Conservation (phyloP, 2,888 invertebrate species). For the Netelia inedita region DNA sequence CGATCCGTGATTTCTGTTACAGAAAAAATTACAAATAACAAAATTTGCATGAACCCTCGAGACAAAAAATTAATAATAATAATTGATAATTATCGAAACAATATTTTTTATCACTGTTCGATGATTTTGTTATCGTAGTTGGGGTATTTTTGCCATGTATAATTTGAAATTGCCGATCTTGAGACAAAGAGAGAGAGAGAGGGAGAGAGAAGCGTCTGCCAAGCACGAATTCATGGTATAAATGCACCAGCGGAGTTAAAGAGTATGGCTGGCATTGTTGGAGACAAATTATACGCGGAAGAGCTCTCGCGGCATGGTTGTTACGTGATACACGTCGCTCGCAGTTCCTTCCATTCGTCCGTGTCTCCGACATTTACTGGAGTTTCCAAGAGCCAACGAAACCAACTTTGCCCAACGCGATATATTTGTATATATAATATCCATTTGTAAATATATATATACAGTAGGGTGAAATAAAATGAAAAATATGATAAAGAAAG, state of each 20-base stretch:
- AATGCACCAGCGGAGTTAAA: slow-evolving; percentile 40
- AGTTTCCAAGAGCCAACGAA: slow-evolving; percentile 60
- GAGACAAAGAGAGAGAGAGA: slow-evolving; percentile 5
- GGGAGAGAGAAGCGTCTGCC: not conserved
- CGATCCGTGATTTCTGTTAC: too few relatives aligned
- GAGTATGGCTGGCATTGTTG: slow-evolving; percentile 49
- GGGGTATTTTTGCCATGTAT: slow-evolving; percentile 17
- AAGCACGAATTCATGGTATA: slow-evolving; percentile 46
- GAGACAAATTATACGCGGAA: slow-evolving; percentile 58
- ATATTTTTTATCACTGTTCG: too few relatives aligned
- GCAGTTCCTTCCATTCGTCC: slow-evolving; percentile 62
- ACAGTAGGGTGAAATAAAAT: not conserved
- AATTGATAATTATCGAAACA: too few relatives aligned
- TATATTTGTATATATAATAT: slow-evolving; percentile 25
- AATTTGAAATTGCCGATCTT: slow-evolving; percentile 45
- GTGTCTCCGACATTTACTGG: slow-evolving; percentile 62
- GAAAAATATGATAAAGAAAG: not conserved
- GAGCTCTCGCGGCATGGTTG: slow-evolving; percentile 42
- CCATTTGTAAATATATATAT: not conserved
- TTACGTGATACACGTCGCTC: slow-evolving; percentile 65
- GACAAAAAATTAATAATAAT: too few relatives aligned
- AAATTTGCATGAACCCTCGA: too few relatives aligned
- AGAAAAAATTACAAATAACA: too few relatives aligned
- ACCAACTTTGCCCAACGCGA: slow-evolving; percentile 4
- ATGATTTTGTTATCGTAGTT: slow-evolving; percentile 20